These are phyloP conservation scores for Lepidotrigona ventralis DNA, from an alignment of 1,140 invertebrate genomes.

Conservation along the genomic window DNA sequence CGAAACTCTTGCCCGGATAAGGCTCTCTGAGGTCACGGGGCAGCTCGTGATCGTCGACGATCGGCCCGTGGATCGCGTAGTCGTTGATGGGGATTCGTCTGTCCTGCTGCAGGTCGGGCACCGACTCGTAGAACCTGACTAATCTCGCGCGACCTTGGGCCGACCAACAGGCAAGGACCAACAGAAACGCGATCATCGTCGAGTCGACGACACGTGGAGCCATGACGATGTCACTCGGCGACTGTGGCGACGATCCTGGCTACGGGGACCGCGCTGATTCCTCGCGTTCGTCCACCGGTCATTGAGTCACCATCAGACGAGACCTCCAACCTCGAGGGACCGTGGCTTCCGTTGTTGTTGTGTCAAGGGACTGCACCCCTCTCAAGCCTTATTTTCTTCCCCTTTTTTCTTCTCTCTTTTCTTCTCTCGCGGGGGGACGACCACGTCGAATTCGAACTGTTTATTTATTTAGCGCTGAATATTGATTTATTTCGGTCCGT, in stretches of 20 bases:
- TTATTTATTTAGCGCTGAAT: too few species aligned
- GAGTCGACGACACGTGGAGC: conserved; percentile 26
- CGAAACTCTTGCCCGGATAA: conserved; percentile 74
- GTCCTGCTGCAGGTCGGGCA: conserved; percentile 31
- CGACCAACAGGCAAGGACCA: conserved; percentile 35
- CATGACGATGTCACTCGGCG: conserved; percentile 42
- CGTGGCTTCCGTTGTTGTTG: conserved; percentile 20
- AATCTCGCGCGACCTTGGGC: conserved; percentile 3
- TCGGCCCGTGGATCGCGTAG: conserved; percentile 60
- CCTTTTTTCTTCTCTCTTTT: too few species aligned
- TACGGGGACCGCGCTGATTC: conserved; percentile 36
- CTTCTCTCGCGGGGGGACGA: too few species aligned
- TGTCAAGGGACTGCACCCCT: too few species aligned
- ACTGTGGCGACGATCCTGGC: conserved; percentile 29
- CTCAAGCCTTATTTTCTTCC: too few species aligned
- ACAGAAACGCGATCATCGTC: conserved; percentile 20
- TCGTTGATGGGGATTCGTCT: background rate
- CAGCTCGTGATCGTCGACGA: conserved; percentile 62
- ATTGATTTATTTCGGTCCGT: background rate
- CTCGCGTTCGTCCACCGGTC: conserved; percentile 53
- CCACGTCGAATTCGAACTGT: too few species aligned
- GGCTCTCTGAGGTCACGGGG: conserved; percentile 62
- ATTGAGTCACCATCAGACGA: conserved; percentile 60
- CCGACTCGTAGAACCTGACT: conserved; percentile 46
- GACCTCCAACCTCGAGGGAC: conserved; percentile 39